A percentile compares a stretch with the other conserved stretches of the same genome.
phyloP scores from a whole-genome alignment of 2,888 invertebrate species.

The Drosophila melanosoma region DNA sequence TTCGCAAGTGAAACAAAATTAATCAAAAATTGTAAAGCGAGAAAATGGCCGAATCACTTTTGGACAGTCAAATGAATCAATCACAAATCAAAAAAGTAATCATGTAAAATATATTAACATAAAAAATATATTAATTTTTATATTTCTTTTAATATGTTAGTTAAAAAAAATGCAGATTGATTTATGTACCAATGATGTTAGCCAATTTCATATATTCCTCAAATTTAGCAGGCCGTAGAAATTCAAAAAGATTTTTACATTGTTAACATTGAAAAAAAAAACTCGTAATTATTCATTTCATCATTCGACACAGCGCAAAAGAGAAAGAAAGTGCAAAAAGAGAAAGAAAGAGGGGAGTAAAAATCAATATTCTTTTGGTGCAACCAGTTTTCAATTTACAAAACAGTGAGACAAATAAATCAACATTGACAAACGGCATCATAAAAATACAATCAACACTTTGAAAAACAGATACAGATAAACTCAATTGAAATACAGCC shows the following conservation, averaged over 20 bases:
- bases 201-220: not conserved
- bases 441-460: conserved; percentile 53
- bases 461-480: conserved; percentile 5
- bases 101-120: not conserved
- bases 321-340: not conserved
- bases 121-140: not conserved
- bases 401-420: conserved; percentile 54
- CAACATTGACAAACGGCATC: conserved; percentile 63
- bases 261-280: not conserved
- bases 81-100: not conserved
- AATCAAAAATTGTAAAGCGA: not conserved
- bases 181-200: not conserved
- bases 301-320: not conserved
- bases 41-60: not conserved
- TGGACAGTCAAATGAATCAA: not conserved
- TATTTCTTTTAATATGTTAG: not conserved
- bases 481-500: conserved; percentile 1
- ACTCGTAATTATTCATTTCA: not conserved
- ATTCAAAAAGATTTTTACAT: not conserved
- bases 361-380: conserved; percentile 19
- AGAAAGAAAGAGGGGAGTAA: not conserved
- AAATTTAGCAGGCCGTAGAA: not conserved
- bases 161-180: not conserved
- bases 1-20: not conserved
- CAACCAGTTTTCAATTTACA: conserved; percentile 31